Conservation (phyloP, 1,140 invertebrate species). For the Oryctes rhinoceros region DNA sequence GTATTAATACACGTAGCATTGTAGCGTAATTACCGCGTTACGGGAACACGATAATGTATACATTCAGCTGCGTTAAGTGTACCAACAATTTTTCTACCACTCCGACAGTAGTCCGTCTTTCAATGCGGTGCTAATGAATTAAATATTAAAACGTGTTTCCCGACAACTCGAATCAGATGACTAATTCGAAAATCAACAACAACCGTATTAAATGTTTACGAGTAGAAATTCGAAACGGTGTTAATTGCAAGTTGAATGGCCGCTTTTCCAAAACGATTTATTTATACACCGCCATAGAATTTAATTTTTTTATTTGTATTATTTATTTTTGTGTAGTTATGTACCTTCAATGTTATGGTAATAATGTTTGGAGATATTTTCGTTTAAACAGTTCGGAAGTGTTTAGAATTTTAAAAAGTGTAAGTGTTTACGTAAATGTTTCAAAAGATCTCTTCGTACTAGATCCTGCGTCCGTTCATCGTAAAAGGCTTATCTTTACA, state of each 20-base stretch:
- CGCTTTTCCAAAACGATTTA: conserved; percentile 21
- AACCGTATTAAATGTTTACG: conserved; percentile 20
- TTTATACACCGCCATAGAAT: conserved; percentile 28
- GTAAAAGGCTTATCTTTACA: too few relatives aligned
- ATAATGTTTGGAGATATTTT: conserved; percentile 9
- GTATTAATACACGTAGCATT: conserved; percentile 13
- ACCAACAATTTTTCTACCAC: background rate
- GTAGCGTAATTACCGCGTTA: conserved; percentile 30
- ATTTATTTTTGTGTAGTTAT: background rate
- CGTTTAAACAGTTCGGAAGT: conserved; percentile 22
- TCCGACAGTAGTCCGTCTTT: conserved; percentile 6
- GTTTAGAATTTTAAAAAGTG: conserved; percentile 22
- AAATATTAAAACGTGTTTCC: conserved; percentile 36
- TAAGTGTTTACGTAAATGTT: background rate
- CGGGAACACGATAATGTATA: conserved; percentile 29
- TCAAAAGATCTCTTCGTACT: too few relatives aligned
- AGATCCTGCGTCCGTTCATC: too few relatives aligned
- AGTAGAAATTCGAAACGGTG: conserved; percentile 30
- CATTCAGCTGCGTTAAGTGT: conserved; percentile 17
- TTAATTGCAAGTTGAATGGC: conserved; percentile 27
- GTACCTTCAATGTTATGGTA: background rate
- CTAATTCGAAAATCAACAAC: conserved; percentile 27
- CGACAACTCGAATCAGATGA: conserved; percentile 29
- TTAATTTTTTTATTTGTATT: conserved; percentile 34
- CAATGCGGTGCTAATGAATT: conserved; percentile 28